These are phyloP conservation scores for Anoplopoma fimbria DNA, from an alignment of 2,113 vertebrate genomes.

Conservation along the genomic window DNA sequence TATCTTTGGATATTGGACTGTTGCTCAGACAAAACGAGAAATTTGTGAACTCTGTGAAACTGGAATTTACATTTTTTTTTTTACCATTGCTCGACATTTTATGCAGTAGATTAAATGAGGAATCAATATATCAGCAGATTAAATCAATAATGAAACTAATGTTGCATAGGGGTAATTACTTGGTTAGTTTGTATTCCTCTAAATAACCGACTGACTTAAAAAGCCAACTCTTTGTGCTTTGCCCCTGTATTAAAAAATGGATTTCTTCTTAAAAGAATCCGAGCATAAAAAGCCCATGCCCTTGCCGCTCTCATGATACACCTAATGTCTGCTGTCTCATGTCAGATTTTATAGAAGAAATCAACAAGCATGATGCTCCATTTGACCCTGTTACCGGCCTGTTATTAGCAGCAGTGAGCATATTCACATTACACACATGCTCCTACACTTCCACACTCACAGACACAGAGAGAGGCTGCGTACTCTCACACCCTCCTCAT, in stretches of 20 bases:
- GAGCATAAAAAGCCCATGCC: background rate
- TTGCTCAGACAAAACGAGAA: background rate
- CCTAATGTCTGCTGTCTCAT: background rate
- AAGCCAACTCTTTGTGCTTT: background rate
- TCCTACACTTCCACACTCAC: conserved; percentile 9
- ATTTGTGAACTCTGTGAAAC: background rate
- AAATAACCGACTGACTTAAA: background rate
- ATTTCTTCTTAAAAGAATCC: background rate
- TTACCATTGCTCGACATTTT: background rate
- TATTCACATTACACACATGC: conserved; percentile 11
- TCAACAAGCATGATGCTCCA: background rate
- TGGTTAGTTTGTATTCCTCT: background rate
- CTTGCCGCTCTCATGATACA: background rate
- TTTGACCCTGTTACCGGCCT: background rate
- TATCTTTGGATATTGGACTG: background rate
- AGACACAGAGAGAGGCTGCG: conserved; percentile 53
- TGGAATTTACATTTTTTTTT: background rate
- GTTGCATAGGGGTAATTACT: background rate
- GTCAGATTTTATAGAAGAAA: background rate
- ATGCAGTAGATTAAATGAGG: background rate
- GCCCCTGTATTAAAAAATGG: background rate
- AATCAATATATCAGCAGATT: background rate
- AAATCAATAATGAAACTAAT: background rate
- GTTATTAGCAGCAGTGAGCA: background rate
- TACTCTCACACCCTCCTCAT: conserved; percentile 79